Base-by-base conservation (phyloP, 2,113 vertebrate genomes). In the Myrmophylax atrothorax region DNA sequence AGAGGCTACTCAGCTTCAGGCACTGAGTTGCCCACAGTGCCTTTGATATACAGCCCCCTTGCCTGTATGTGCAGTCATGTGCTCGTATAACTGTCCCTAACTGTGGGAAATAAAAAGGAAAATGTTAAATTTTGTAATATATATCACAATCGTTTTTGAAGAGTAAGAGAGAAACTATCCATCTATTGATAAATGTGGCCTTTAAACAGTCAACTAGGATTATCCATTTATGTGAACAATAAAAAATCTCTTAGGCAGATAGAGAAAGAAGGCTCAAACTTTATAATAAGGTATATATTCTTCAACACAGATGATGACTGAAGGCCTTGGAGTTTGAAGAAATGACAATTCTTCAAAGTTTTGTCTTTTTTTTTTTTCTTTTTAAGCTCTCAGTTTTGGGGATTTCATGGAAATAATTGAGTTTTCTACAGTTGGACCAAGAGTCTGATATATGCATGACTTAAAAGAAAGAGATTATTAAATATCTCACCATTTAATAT, bases 401-500 rank as follows among this genome's bases (percentile, higher is more conserved):
- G 50, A 87, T 84, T 91, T 87, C 70, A 60, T 28, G 90, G 81
- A 92, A 86, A 78, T 95, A 91, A 87, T 92, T 72, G 66, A 74
- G 42, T 90, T 94, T 91, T 91, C 94, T 93, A 14, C 74, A 53
- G 18, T 29, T 87, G 77, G 50, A 73, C 29, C 63, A 59, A 47
- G 46, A 76, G 59, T 52, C 58, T 83, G 78, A 91, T 58, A 83
- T 40, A 85, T 50, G 72, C 73, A 44, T 33, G 62, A 69, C 70
- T 93, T 94, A 62, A 90, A 93, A 84, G 85, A 91, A 90, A 52
- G 78, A 82, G 64, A 94, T 94, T 96, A 97, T 96, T 97, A 95
- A 95, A 74, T 94, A 96, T 84, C 80, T 91, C 78, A 69, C 77
- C 40, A 77, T 84, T 87, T 96, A 94, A 93, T 95, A 96, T 96